Percentiles rank a stretch among this genome's conserved stretches.
Conservation (phyloP, 2,113 vertebrate species). For the Microtus ochrogaster region DNA sequence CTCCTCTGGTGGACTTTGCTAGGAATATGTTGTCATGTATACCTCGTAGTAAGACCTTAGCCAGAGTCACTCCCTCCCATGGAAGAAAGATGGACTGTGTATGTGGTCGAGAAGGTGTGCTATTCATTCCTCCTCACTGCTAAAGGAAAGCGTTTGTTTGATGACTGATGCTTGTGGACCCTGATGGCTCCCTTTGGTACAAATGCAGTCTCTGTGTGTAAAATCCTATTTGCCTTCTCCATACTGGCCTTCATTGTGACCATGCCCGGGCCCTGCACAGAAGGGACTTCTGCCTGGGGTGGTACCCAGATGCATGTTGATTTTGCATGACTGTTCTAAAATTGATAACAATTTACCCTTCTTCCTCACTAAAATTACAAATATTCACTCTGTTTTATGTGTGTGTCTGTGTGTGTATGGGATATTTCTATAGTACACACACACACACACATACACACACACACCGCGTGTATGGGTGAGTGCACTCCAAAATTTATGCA, state of each 20-base stretch:
- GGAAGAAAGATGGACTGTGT: slow-evolving; percentile 27
- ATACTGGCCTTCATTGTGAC: neutral
- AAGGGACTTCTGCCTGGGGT: neutral
- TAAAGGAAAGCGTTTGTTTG: slow-evolving; percentile 22
- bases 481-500: neutral
- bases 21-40: neutral
- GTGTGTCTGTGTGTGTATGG: neutral
- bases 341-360: neutral
- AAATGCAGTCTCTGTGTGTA: neutral
- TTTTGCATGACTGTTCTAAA: slow-evolving; percentile 17
- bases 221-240: neutral
- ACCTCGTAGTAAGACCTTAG: neutral
- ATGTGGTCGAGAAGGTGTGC: neutral
- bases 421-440: neutral
- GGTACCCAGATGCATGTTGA: neutral
- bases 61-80: neutral
- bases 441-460: no score
- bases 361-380: slow-evolving; percentile 11
- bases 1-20: neutral
- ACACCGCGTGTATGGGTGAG: neutral
- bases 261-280: neutral
- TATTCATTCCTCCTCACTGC: slow-evolving; percentile 19
- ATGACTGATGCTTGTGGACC: neutral
- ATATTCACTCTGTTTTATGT: slow-evolving; percentile 19
- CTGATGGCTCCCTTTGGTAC: slow-evolving; percentile 30